Conservation (phyloP, 2,888 invertebrate genomes). For the Neoitamus cyanurus region DNA sequence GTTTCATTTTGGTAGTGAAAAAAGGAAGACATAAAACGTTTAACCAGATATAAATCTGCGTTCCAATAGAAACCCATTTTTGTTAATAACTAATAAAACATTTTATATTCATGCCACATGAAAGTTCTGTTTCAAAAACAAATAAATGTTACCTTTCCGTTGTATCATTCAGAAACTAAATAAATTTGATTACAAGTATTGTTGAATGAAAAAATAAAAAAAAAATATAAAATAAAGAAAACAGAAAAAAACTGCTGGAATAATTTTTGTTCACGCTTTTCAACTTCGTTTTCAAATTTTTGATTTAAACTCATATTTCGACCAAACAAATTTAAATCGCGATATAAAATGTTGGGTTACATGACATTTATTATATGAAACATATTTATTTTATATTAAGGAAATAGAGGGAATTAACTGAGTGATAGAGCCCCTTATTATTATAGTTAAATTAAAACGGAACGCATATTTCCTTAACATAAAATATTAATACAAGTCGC, state of each 20-base stretch:
- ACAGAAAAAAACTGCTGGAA: neutral
- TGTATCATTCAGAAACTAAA: neutral
- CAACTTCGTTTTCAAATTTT: neutral
- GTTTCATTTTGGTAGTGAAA: slow-evolving; percentile 10
- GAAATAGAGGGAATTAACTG: no score
- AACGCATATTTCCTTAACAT: no score
- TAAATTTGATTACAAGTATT: neutral
- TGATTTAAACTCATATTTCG: neutral
- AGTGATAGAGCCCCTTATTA: no score
- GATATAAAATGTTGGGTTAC: no score
- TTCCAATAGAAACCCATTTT: neutral
- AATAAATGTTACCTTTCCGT: neutral
- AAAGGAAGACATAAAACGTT: slow-evolving; percentile 27
- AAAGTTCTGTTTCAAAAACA: slow-evolving; percentile 42
- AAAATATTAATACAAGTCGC: no score
- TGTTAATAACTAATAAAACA: slow-evolving; percentile 2
- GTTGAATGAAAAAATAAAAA: neutral
- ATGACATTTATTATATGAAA: no score
- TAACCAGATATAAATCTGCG: slow-evolving; percentile 19
- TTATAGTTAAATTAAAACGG: neutral
- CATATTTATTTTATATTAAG: no score
- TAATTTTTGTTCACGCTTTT: neutral
- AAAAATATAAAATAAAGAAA: neutral
- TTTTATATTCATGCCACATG: slow-evolving; percentile 27
- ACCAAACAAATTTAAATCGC: neutral